These are phyloP conservation scores for Candidula unifasciata DNA, from an alignment of 2,888 invertebrate species.

Conservation along the genomic window DNA sequence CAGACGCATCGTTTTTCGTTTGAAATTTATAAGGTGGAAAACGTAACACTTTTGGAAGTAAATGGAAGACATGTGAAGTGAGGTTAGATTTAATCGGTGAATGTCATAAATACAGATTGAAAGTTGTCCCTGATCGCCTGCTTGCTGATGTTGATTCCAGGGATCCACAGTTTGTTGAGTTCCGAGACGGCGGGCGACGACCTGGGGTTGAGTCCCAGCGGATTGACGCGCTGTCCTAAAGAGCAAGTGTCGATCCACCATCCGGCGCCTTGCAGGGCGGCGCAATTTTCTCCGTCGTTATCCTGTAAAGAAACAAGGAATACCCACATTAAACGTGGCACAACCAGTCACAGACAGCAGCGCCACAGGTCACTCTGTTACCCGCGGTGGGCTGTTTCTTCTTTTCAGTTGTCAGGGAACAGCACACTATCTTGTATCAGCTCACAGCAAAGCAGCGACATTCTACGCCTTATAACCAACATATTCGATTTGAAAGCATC, in stretches of 20 bases:
- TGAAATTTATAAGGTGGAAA: too few relatives aligned
- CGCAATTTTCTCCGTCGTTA: not conserved
- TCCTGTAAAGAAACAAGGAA: not conserved
- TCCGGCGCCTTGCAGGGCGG: not conserved
- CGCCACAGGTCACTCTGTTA: too few relatives aligned
- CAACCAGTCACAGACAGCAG: too few relatives aligned
- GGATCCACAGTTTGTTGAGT: not conserved
- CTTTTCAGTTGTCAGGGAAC: too few relatives aligned
- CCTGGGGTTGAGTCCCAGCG: not conserved
- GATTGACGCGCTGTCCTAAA: not conserved
- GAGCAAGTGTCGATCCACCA: not conserved
- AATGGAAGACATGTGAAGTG: too few relatives aligned
- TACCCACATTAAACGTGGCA: not conserved
- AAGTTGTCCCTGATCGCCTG: not conserved
- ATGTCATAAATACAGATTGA: not conserved
- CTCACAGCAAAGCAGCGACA: too few relatives aligned
- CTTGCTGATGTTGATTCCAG: not conserved
- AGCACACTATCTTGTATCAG: too few relatives aligned
- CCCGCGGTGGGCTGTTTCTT: too few relatives aligned
- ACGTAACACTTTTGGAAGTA: too few relatives aligned
- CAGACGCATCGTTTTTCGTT: too few relatives aligned
- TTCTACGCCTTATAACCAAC: too few relatives aligned
- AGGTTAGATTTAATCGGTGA: not conserved
- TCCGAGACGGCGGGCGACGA: not conserved
- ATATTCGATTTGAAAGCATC: too few relatives aligned